Evolutionary conservation across 1,140 invertebrate species (phyloP).

Genomic region (Orchesella cincta): DNA sequence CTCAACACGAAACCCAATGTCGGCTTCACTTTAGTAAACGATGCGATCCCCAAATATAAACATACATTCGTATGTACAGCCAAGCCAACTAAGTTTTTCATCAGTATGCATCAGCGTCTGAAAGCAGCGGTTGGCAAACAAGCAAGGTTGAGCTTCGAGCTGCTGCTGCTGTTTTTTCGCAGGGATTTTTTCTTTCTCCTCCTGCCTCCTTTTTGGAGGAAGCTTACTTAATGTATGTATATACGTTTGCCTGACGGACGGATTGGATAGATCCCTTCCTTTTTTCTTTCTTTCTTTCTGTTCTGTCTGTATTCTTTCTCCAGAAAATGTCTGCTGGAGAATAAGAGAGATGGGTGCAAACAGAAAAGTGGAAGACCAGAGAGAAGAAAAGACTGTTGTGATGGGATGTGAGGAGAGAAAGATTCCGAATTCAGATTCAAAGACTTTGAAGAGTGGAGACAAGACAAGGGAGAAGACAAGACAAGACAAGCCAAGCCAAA

Average conservation of each 20-base stretch:
- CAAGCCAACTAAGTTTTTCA: too few relatives aligned
- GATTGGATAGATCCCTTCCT: conserved; percentile 20
- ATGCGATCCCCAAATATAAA: too few relatives aligned
- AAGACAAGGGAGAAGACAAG: conserved; percentile 9
- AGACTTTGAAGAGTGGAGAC: conserved; percentile 27
- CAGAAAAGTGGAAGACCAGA: neutral
- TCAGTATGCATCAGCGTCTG: conserved; percentile 18
- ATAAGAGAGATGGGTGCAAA: conserved; percentile 8
- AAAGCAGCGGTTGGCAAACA: conserved; percentile 25
- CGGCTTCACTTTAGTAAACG: too few relatives aligned
- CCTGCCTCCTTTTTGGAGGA: neutral
- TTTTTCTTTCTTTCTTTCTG: neutral
- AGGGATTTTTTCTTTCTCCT: conserved; percentile 12
- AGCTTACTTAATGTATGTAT: conserved; percentile 27
- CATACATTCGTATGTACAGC: too few relatives aligned
- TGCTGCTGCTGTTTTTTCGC: conserved; percentile 14
- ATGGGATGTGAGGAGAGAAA: neutral
- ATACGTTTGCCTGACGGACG: conserved; percentile 18
- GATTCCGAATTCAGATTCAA: conserved; percentile 25
- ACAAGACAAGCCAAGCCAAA: conserved; percentile 1
- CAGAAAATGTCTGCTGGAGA: neutral
- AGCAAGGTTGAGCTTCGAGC: neutral
- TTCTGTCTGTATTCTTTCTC: neutral
- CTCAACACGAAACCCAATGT: too few relatives aligned
- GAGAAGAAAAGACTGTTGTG: conserved; percentile 9